These are phyloP conservation scores for Drosophila paulistorum DNA, from an alignment of 1,140 invertebrate species.

Conservation along the genomic window DNA sequence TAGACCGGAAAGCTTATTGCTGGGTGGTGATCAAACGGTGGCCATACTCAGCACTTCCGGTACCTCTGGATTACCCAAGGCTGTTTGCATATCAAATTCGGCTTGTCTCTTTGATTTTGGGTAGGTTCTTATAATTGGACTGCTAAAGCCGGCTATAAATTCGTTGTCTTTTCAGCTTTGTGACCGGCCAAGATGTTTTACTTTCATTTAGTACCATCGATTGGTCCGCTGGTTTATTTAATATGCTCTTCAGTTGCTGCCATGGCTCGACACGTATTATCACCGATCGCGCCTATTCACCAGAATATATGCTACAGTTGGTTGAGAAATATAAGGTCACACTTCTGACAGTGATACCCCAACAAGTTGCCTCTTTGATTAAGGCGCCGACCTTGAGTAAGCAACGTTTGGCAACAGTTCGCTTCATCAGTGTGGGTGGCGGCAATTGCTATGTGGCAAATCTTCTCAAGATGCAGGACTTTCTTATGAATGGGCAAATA, in stretches of 20 bases:
- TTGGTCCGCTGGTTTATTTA: conserved; percentile 74
- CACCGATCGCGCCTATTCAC: conserved; percentile 66
- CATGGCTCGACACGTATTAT: conserved; percentile 74
- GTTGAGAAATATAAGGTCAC: conserved; percentile 77
- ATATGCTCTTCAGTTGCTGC: conserved; percentile 72
- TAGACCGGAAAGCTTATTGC: conserved; percentile 64
- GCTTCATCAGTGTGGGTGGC: conserved; percentile 70
- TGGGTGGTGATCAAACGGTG: conserved; percentile 74
- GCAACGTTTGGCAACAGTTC: conserved; percentile 58
- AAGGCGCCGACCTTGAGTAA: conserved; percentile 65
- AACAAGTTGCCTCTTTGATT: conserved; percentile 62
- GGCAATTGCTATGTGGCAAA: conserved; percentile 74
- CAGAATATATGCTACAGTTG: conserved; percentile 72
- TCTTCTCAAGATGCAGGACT: conserved; percentile 69
- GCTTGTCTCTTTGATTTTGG: conserved; percentile 77
- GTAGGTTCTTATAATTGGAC: conserved; percentile 23
- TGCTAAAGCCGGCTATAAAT: no score
- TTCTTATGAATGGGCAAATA: conserved; percentile 65
- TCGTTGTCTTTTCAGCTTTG: conserved; percentile 48
- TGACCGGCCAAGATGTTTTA: conserved; percentile 74
- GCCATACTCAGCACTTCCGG: conserved; percentile 86
- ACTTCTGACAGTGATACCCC: conserved; percentile 66
- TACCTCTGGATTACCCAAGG: conserved; percentile 91
- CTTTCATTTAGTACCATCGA: conserved; percentile 80
- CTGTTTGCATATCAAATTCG: conserved; percentile 88